Base-by-base conservation (phyloP, 2,113 vertebrate genomes). In the Periophthalmodon schlosseri region DNA sequence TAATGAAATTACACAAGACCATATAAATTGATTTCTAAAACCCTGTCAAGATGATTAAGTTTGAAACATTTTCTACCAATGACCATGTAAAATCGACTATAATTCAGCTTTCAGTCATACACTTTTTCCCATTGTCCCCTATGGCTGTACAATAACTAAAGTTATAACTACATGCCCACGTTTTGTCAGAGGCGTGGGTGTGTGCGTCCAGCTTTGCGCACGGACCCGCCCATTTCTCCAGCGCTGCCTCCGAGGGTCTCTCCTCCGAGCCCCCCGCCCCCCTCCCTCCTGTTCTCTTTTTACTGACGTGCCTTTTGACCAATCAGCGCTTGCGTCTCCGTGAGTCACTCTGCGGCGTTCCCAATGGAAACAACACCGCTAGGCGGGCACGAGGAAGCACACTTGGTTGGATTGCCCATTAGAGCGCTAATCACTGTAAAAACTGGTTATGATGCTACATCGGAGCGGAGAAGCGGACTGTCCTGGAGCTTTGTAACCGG, bases 361-460 rank as follows among this genome's bases (percentile, higher is more conserved):
- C 94, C 95, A 95, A 95, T 95, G 74, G 76, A n/a, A 81, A 87
- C 52, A 15, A 50, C 52, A 34, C 24, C 69, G 36, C 56, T 75
- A 80, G 93, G 95, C 93, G 93, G 90, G n/a, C 69, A 46, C 44
- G 76, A 80, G 86, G 81, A 88, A 93, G 93, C 93, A 93, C 70
- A 91, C 93, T 94, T 89, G 94, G 93, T 87, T 91, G 94, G 93
- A 94, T 93, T 91, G 82, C 78, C 70, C 18, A 83, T 84, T 79
- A 88, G 87, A 91, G 84, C 91, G 82, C 73, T 73, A 68, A 87
- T 73, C 85, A 88, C 78, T 84, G 75, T 8, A 33, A 63, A 61
- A 63, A 33, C 7, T 15, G 77, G 81, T 77, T 79, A 66, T 77
- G 87, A 91, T 87, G 84, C 85, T 83, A 67, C 79, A 79, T 72